Conservation (phyloP, 2,113 vertebrate genomes). For the Balaeniceps rex region DNA sequence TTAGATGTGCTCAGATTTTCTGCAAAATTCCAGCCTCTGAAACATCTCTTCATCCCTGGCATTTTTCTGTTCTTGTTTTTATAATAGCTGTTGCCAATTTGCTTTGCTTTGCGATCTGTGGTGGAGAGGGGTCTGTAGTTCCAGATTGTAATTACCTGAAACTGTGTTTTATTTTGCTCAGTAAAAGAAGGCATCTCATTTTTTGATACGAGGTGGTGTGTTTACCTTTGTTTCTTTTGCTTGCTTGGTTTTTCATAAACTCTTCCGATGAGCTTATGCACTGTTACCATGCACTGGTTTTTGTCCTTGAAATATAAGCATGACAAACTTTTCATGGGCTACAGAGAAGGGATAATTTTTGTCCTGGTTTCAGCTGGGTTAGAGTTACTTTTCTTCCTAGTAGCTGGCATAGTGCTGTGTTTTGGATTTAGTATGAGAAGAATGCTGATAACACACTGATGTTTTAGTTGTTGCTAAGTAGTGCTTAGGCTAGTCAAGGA, state of each 20-base stretch:
- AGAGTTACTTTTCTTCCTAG: too few relatives aligned
- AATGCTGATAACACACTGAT: too few relatives aligned
- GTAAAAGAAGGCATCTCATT: neutral
- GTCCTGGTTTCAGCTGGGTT: too few relatives aligned
- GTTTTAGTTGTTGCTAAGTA: too few relatives aligned
- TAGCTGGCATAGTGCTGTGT: too few relatives aligned
- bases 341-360: neutral
- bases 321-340: neutral
- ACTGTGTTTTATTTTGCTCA: neutral
- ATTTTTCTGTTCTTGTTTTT: neutral
- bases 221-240: neutral
- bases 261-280: neutral
- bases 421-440: too few relatives aligned
- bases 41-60: neutral
- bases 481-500: too few relatives aligned
- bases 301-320: slow-evolving; percentile 1
- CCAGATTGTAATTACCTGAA: neutral
- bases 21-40: neutral
- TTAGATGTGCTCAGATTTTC: neutral
- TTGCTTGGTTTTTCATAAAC: neutral
- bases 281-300: neutral
- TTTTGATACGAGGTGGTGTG: neutral
- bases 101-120: neutral
- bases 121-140: neutral
- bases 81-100: neutral